phyloP scores from a whole-genome alignment of 1,140 invertebrate species.

The Pentalonia nigronervosa region DNA sequence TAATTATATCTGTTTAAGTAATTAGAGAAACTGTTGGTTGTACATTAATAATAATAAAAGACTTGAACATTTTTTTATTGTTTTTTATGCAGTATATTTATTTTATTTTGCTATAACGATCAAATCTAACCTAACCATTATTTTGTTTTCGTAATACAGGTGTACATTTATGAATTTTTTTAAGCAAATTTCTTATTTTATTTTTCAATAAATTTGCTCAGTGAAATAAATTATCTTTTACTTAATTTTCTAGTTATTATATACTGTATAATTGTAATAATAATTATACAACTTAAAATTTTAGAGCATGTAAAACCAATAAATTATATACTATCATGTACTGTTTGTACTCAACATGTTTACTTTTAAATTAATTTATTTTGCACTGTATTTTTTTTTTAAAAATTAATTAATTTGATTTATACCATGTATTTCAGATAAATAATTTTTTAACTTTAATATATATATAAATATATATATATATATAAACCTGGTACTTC shows the following conservation, averaged over 20 bases:
- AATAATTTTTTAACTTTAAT: neutral
- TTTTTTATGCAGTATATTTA: neutral
- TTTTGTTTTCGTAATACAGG: neutral
- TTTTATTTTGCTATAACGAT: neutral
- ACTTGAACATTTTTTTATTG: constrained; percentile 20
- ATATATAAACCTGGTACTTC: neutral
- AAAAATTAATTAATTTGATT: neutral
- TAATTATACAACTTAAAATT: neutral
- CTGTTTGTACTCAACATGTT: neutral
- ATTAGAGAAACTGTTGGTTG: constrained; percentile 52
- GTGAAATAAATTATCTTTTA: neutral
- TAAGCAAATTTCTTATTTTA: neutral
- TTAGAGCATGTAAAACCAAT: constrained; percentile 9
- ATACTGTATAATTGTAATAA: neutral
- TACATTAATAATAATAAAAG: constrained; percentile 46
- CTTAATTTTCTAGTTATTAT: neutral
- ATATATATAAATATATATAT: neutral
- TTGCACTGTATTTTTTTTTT: neutral
- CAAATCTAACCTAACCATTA: neutral
- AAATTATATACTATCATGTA: neutral
- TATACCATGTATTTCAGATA: neutral
- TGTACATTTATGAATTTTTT: neutral
- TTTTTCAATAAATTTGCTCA: constrained; percentile 12
- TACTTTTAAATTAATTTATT: neutral
- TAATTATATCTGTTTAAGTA: constrained; percentile 28